A percentile compares a stretch with the other conserved stretches of the same genome.
Conservation (phyloP, 1,140 invertebrate species). For the Zaprionus capensis region DNA sequence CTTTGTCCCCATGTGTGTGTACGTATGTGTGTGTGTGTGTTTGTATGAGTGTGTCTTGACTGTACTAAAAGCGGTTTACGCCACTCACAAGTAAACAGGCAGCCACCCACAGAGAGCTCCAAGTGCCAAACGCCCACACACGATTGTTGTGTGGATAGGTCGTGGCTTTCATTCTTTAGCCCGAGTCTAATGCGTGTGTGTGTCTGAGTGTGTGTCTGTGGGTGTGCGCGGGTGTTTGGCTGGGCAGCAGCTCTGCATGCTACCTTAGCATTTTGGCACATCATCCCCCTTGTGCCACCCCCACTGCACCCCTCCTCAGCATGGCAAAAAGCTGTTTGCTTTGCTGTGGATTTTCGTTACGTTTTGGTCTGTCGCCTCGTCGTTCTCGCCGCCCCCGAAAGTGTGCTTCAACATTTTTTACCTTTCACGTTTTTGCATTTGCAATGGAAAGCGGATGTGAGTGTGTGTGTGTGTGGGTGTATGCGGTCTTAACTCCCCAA, state of each 20-base stretch:
- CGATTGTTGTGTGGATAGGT: slow-evolving; percentile 82
- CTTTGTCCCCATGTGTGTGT: slow-evolving; percentile 14
- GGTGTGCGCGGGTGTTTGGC: slow-evolving; percentile 13
- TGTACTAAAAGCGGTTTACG: slow-evolving; percentile 78
- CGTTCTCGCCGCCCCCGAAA: slow-evolving; percentile 33
- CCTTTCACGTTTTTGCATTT: slow-evolving; percentile 75
- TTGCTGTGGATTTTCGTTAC: slow-evolving; percentile 78
- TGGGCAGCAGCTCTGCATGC: slow-evolving; percentile 18
- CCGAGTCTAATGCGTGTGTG: slow-evolving; percentile 26
- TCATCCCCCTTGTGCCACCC: slow-evolving; percentile 11
- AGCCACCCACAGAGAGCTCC: slow-evolving; percentile 32
- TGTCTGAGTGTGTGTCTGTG: neutral
- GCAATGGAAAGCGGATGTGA: slow-evolving; percentile 39
- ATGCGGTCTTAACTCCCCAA: slow-evolving; percentile 23
- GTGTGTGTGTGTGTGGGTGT: slow-evolving; percentile 17
- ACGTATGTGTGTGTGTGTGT: slow-evolving; percentile 37
- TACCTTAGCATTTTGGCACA: slow-evolving; percentile 40
- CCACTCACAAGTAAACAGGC: slow-evolving; percentile 73
- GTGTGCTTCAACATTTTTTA: slow-evolving; percentile 46
- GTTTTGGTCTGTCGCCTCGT: slow-evolving; percentile 52
- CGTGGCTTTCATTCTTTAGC: slow-evolving; percentile 67
- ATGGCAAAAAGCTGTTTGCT: slow-evolving; percentile 72
- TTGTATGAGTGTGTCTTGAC: slow-evolving; percentile 38
- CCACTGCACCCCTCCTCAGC: slow-evolving; percentile 20
- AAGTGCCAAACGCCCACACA: slow-evolving; percentile 71